Base-by-base conservation (phyloP, 30 jellyfish, hydroid and myxozoan species). In the Hydractinia echinata region DNA sequence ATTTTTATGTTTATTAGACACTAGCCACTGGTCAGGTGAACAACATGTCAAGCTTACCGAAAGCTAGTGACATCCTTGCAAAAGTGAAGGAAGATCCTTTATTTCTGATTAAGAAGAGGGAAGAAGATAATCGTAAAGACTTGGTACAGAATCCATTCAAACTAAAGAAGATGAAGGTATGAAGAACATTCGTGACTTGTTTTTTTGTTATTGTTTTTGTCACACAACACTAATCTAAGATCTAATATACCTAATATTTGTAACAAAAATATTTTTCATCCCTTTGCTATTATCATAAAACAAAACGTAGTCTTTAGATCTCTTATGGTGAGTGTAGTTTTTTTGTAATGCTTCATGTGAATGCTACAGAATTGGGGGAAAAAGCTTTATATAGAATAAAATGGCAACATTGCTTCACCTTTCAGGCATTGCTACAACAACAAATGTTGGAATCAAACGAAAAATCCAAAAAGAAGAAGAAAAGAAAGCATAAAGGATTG, bases 41-140 rank as follows among this genome's bases (percentile, higher is more conserved):
- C 44, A 30, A 30, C 44, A 30, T 30, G 44, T 30, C 44, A 30
- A 64, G 74, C 39, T 9, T 49, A 8, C 85, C 85, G 15, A 77
- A 77, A 77, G 85, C 85, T 54, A 30, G 66, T 51, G 98, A 92
- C 76, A 73, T 92, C 76, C 88, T 88, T 50, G 92, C 93, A 53
- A 92, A 92, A 84, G 93, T 92, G 21, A 87, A 87, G 56, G 98
- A 92, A 84, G 98, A 92, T 81, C 98, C 98, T 39, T 58, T 92
- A 71, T 92, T 92, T 81, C 79, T 92, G 84, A 92, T 92, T 18
- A 86, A 90, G 30, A 92, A 87, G 76, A 76, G 84, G 19, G 98
- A 92, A 84, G 96, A 84, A 39, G 98, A 84, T 44, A 84, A 84
- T 81, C 82, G 87, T 30, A 92, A 92, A 61, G 95, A 83, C 21